Conservation (phyloP, 2,113 vertebrate genomes). For the Plecotus auritus region DNA sequence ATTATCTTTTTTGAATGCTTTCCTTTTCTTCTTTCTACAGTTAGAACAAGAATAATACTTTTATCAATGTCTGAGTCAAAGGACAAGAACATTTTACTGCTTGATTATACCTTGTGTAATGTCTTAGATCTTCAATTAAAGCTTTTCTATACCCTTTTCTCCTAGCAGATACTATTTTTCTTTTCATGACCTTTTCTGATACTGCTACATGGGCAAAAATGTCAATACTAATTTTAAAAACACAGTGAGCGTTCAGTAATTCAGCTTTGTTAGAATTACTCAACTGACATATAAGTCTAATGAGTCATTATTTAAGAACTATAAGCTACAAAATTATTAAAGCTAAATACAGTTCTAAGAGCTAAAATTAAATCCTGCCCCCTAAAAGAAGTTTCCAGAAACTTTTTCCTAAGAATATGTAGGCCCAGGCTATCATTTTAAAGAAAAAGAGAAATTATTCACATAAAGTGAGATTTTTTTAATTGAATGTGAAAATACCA, state of each 20-base stretch:
- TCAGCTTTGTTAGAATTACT: not conserved
- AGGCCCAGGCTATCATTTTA: not conserved
- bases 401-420: not conserved
- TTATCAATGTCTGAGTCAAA: not conserved
- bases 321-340: not conserved
- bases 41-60: not conserved
- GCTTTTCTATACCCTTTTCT: not conserved
- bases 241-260: not conserved
- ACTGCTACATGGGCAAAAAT: not conserved
- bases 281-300: not conserved
- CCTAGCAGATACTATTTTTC: not conserved
- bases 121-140: not conserved
- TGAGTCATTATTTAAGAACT: not conserved
- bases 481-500: not conserved
- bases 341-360: not conserved
- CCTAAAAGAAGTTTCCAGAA: not conserved
- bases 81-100: not conserved
- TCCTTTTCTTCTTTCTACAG: not conserved
- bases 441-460: not conserved
- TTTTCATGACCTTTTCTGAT: not conserved
- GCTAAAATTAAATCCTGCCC: not conserved
- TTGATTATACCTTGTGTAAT: not conserved
- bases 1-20: not conserved
- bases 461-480: not conserved
- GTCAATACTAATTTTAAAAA: not conserved